Conservation (phyloP, 2,888 invertebrate species). For the Oxyteleia sp. region DNA sequence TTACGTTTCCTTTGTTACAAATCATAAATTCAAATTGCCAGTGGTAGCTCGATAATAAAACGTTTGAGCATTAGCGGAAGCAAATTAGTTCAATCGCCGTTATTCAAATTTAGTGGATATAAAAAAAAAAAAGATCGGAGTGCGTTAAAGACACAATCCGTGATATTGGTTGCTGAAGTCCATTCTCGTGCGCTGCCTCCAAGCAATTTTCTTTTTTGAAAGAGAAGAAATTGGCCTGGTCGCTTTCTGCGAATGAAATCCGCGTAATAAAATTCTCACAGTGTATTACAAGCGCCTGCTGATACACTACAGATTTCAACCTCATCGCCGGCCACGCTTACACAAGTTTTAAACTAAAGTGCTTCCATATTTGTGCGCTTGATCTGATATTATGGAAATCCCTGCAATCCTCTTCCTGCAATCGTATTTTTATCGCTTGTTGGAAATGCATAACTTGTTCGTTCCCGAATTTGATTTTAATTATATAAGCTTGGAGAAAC, state of each 20-base stretch:
- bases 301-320: conserved; percentile 24
- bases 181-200: conserved; percentile 63
- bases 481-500: background rate
- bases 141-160: conserved; percentile 81
- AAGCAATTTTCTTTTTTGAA: conserved; percentile 57
- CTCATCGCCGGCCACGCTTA: conserved; percentile 20
- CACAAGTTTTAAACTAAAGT: conserved; percentile 18
- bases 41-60: too few species aligned
- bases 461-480: background rate
- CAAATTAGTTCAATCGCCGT: conserved; percentile 82
- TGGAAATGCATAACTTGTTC: background rate
- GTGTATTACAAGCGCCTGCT: conserved; percentile 29
- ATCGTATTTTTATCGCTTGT: conserved; percentile 18
- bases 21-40: too few species aligned
- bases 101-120: conserved; percentile 84
- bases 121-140: conserved; percentile 84
- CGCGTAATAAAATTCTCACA: conserved; percentile 80
- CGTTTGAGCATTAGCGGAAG: conserved; percentile 76
- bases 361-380: conserved; percentile 27
- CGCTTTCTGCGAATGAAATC: conserved; percentile 74
- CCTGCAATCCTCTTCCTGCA: conserved; percentile 7
- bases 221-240: conserved; percentile 55
- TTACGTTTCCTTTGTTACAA: too few species aligned
- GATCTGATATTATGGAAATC: conserved; percentile 45
- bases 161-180: conserved; percentile 84